These are phyloP conservation scores for Sycophaga agraensis DNA, from an alignment of 1,140 invertebrate genomes.

Conservation along the genomic window DNA sequence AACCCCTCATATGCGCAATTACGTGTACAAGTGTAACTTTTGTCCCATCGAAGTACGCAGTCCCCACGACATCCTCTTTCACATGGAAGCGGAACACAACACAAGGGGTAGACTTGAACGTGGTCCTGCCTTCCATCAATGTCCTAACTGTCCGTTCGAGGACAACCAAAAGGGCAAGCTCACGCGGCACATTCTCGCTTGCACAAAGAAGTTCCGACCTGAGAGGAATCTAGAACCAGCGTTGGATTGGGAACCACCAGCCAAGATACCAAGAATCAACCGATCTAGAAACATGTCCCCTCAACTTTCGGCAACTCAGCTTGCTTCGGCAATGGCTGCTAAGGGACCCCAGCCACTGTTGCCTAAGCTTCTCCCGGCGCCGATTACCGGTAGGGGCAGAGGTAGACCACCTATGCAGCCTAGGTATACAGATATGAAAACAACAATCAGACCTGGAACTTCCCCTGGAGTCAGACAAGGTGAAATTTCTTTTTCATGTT, in stretches of 20 bases:
- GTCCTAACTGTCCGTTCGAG: conserved; percentile 91
- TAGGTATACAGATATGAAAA: conserved; percentile 51
- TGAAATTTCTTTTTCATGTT: no score
- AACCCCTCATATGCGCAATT: conserved; percentile 88
- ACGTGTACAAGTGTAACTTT: conserved; percentile 84
- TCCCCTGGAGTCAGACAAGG: conserved; percentile 45
- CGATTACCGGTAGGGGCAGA: conserved; percentile 49
- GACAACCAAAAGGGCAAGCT: conserved; percentile 93
- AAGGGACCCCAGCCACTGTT: conserved; percentile 59
- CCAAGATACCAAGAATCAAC: conserved; percentile 78
- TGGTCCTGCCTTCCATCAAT: conserved; percentile 86
- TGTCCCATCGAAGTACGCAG: conserved; percentile 80
- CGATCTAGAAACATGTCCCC: conserved; percentile 57
- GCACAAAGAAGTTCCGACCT: conserved; percentile 86
- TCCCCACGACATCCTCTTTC: conserved; percentile 84
- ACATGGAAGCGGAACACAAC: conserved; percentile 89
- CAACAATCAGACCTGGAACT: conserved; percentile 43
- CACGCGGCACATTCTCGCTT: conserved; percentile 83
- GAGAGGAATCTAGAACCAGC: conserved; percentile 82
- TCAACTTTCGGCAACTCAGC: conserved; percentile 40
- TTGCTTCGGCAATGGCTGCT: conserved; percentile 51
- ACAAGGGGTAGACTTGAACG: conserved; percentile 79
- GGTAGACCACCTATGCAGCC: conserved; percentile 55
- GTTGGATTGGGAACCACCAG: conserved; percentile 87
- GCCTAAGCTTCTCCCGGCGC: conserved; percentile 58